Percentiles rank a stretch among this genome's conserved stretches.
phyloP scores from a whole-genome alignment of 2,888 invertebrate genomes.

The Caenorhabditis becei region DNA sequence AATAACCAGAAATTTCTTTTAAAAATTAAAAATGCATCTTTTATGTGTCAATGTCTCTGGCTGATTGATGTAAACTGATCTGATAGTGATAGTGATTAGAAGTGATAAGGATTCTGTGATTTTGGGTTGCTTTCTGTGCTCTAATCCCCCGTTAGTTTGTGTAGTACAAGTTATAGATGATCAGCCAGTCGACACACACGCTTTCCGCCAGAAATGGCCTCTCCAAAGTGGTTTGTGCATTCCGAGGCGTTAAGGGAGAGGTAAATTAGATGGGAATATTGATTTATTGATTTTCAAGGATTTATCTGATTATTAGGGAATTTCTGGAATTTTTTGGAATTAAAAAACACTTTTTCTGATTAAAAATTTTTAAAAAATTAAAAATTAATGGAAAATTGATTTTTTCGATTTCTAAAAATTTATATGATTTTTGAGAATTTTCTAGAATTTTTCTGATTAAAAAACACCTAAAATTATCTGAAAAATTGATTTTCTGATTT shows the following conservation, averaged over 20 bases:
- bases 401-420: no score
- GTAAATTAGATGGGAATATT: constrained; percentile 11
- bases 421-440: no score
- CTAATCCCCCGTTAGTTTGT: not conserved
- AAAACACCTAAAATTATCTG: constrained; percentile 3
- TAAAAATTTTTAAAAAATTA: not conserved
- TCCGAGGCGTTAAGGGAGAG: constrained; percentile 37
- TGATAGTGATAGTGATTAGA: no score
- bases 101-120: no score
- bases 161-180: constrained; percentile 29
- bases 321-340: not conserved
- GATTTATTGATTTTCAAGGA: no score
- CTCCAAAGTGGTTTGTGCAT: constrained; percentile 52
- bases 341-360: no score
- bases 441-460: not conserved
- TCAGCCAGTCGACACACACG: constrained; percentile 38
- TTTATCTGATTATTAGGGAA: no score
- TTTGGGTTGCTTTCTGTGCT: not conserved
- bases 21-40: no score
- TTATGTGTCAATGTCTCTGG: no score
- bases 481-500: not conserved
- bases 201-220: constrained; percentile 51
- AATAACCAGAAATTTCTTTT: no score
- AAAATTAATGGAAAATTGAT: not conserved
- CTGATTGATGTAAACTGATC: not conserved